Conservation (phyloP, 2,888 invertebrate genomes). For the Autographa gamma region DNA sequence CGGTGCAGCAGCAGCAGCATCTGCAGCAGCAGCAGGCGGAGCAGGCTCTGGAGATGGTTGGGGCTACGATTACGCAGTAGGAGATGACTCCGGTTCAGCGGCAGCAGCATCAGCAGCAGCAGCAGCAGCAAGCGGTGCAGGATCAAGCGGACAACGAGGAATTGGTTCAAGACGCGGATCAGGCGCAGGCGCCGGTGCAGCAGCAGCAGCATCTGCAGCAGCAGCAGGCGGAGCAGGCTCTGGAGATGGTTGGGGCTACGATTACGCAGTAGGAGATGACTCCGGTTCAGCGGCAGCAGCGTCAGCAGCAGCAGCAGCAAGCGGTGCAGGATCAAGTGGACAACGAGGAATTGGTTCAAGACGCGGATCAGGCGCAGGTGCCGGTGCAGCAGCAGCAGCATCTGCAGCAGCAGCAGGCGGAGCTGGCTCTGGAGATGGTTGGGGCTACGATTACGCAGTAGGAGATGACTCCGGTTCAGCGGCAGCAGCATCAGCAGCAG, state of each 20-base stretch:
- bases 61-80: neutral
- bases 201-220: slow-evolving; percentile 18
- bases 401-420: slow-evolving; percentile 21
- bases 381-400: slow-evolving; percentile 2
- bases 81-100: slow-evolving; percentile 1
- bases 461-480: too few species aligned
- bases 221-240: slow-evolving; percentile 23
- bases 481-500: too few species aligned
- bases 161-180: slow-evolving; percentile 21
- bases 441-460: too few species aligned
- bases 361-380: neutral
- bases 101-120: slow-evolving; percentile 22
- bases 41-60: too few species aligned
- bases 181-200: slow-evolving; percentile 12
- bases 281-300: neutral
- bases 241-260: neutral
- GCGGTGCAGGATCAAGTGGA: slow-evolving; percentile 3
- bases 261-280: too few species aligned
- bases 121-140: neutral
- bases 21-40: too few species aligned
- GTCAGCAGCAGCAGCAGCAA: slow-evolving; percentile 14
- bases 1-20: too few species aligned
- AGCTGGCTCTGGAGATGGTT: too few species aligned
- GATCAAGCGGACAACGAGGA: too few species aligned
- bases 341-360: neutral